These are phyloP conservation scores for Elephantulus edwardii DNA, from an alignment of 2,113 vertebrate species.

Conservation along the genomic window DNA sequence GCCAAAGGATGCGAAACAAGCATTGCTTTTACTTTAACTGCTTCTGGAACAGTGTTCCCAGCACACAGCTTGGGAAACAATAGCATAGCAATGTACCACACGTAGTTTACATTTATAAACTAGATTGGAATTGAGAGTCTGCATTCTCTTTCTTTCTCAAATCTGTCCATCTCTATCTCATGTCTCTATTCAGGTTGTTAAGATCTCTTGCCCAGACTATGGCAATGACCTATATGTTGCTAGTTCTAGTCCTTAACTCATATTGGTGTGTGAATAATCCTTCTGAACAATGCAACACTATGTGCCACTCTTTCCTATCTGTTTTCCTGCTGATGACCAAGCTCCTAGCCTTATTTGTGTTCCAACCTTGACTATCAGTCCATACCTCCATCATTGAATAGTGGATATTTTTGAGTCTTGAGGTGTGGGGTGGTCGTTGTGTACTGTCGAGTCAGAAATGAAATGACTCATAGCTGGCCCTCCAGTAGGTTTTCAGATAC, in stretches of 20 bases:
- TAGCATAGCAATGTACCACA: background rate
- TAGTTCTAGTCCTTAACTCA: background rate
- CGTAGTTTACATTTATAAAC: background rate
- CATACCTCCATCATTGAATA: background rate
- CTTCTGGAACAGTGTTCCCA: background rate
- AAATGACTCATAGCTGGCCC: no score
- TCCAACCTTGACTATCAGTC: background rate
- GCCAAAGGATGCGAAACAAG: background rate
- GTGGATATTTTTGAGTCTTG: background rate
- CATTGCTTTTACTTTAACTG: slow-evolving; percentile 11
- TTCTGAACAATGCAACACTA: background rate
- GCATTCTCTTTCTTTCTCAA: background rate
- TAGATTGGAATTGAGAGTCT: background rate
- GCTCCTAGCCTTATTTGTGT: background rate
- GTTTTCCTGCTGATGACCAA: background rate
- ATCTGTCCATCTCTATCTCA: background rate
- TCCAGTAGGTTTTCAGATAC: no score
- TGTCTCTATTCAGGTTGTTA: background rate
- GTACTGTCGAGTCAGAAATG: no score
- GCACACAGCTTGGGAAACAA: background rate
- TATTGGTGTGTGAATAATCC: background rate
- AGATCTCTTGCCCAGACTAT: background rate
- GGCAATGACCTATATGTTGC: background rate
- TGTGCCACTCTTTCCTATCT: background rate
- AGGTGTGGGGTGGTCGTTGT: no score